phyloP scores from a whole-genome alignment of 2,888 invertebrate genomes.

The Physocephala rufipes region DNA sequence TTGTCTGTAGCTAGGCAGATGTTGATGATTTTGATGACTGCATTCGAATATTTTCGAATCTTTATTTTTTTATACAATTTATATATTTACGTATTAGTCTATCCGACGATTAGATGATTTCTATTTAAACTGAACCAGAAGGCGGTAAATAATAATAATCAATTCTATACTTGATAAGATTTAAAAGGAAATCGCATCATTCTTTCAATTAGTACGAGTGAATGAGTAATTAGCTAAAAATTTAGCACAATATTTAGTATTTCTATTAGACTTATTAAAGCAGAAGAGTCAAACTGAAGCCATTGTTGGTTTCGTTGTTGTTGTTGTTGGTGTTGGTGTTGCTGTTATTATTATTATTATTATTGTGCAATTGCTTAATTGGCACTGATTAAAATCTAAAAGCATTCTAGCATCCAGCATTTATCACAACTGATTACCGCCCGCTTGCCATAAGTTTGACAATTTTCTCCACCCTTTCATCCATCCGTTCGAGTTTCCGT shows the following conservation, averaged over 20 bases:
- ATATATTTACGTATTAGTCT: not conserved
- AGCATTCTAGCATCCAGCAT: slow-evolving; percentile 8
- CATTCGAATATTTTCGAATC: no score
- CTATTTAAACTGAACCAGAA: not conserved
- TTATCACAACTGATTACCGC: not conserved
- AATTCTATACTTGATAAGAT: not conserved
- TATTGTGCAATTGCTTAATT: slow-evolving; percentile 44
- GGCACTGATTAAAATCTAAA: slow-evolving; percentile 40
- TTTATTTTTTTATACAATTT: not conserved
- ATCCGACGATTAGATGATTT: no score
- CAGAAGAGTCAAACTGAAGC: slow-evolving; percentile 15
- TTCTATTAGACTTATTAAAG: slow-evolving; percentile 16
- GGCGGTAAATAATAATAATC: not conserved
- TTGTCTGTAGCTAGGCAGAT: slow-evolving; percentile 5
- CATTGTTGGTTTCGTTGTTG: slow-evolving; percentile 3
- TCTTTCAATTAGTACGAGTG: slow-evolving; percentile 27
- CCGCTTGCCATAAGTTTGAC: not conserved
- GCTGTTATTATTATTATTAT: slow-evolving; percentile 14
- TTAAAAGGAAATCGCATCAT: slow-evolving; percentile 36
- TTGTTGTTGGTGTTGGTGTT: slow-evolving; percentile 5
- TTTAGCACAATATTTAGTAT: slow-evolving; percentile 23
- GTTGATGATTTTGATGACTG: no score
- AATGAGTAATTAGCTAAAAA: not conserved
- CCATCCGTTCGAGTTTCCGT: not conserved
- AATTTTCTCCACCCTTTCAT: not conserved